Evolutionary conservation across 1,140 invertebrate genomes (phyloP), one percentile per base, ranked within the genome.

Genomic region (Monomorium pharaonis): DNA sequence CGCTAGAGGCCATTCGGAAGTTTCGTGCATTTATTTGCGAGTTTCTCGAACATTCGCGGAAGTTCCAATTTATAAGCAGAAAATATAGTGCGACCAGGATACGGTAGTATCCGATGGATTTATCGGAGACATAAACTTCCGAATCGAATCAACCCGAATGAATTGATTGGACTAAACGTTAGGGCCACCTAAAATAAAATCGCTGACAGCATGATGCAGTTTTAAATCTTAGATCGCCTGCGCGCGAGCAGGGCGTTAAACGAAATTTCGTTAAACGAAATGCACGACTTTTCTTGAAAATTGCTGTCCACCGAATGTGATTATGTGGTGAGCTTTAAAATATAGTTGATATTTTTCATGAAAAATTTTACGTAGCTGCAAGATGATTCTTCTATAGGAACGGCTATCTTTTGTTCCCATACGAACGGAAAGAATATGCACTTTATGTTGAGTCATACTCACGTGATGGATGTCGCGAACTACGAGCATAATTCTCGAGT

Each of bases 171-270:
- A 58, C 37, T 72, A 56, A 72, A 72, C 30, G 76, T 69, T 80
- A 37, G 4, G 81, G n/a, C 18, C 70, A 33, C 1, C 54, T 72
- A 33, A 88, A 84, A 33, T 62, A 37, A 85, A 87, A 85, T 42
- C 47, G 44, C 65, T 67, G 70, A 87, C 27, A n/a, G 18, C 10
- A 18, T 47, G 30, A 60, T 24, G 65, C 51, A 37, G 70, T 62
- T 70, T 75, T 77, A 84, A 87, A 84, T 37, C 21, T 69, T 30
- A 62, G n/a, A 58, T 67, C 24, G 16, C n/a, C 4, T n/a, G 27
- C 21, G 86, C 27, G n/a, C 21, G 77, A 33, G n/a, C 54, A 30
- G 21, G 33, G n/a, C n/a, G n/a, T n/a, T n/a, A n/a, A n/a, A n/a
- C n/a, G n/a, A n/a, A n/a, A n/a, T n/a, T n/a, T n/a, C n/a, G n/a